Conservation (phyloP, 2,888 invertebrate genomes). For the Galeruca laticollis region DNA sequence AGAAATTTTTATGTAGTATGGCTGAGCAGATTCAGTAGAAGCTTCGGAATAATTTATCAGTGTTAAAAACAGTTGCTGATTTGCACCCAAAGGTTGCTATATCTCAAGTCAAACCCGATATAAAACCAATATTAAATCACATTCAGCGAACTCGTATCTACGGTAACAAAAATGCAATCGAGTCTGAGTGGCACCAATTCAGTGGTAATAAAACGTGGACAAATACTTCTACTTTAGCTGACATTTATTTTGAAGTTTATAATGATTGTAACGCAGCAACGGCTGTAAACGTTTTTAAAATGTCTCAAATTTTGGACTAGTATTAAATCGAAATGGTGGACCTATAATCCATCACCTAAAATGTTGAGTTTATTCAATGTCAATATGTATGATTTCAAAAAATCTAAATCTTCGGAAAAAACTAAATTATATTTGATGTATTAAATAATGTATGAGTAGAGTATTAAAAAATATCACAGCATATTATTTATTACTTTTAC, state of each 20-base stretch:
- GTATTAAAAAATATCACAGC: neutral
- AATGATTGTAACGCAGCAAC: too few relatives aligned
- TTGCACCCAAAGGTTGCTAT: too few relatives aligned
- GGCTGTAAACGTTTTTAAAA: too few relatives aligned
- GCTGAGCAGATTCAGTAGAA: too few relatives aligned
- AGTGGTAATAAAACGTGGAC: neutral
- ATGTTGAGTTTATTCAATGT: neutral
- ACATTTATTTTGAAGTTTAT: too few relatives aligned
- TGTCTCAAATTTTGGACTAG: too few relatives aligned
- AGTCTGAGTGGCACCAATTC: neutral
- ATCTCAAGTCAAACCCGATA: too few relatives aligned
- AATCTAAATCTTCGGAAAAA: neutral
- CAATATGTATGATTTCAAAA: neutral
- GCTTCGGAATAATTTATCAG: conserved; percentile 26
- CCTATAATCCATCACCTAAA: neutral
- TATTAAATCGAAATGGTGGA: neutral
- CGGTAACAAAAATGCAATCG: neutral
- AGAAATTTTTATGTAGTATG: too few relatives aligned
- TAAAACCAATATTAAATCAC: too few relatives aligned
- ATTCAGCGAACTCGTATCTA: neutral
- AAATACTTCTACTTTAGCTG: neutral
- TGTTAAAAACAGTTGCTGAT: conserved; percentile 31
- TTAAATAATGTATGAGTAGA: neutral
- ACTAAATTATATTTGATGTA: neutral
- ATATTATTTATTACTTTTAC: neutral